These are phyloP conservation scores for Pandemis cinnamomeana DNA, from an alignment of 2,888 invertebrate species.

Conservation along the genomic window DNA sequence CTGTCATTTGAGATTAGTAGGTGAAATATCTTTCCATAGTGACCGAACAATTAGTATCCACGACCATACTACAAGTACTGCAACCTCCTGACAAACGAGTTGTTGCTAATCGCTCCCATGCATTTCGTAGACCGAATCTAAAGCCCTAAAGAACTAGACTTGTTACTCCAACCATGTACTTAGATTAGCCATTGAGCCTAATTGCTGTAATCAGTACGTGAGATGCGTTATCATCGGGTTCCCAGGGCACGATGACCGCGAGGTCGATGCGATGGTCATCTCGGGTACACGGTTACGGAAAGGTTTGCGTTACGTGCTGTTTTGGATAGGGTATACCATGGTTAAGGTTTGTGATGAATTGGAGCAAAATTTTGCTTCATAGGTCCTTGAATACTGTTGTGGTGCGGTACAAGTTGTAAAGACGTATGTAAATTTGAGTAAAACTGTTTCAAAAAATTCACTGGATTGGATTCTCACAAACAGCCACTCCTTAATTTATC, in stretches of 20 bases:
- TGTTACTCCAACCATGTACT: not conserved
- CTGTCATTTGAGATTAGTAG: no score
- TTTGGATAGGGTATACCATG: not conserved
- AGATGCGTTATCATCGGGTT: slow-evolving; percentile 77
- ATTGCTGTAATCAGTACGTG: slow-evolving; percentile 75
- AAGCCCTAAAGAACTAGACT: slow-evolving; percentile 4
- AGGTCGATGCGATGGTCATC: slow-evolving; percentile 79
- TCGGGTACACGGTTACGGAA: slow-evolving; percentile 45
- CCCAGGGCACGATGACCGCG: slow-evolving; percentile 80
- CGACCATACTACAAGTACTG: not conserved
- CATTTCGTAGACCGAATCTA: not conserved
- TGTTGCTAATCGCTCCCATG: not conserved
- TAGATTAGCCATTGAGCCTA: slow-evolving; percentile 37
- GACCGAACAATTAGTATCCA: no score
- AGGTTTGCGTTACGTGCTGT: slow-evolving; percentile 9
- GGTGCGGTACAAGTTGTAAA: no score
- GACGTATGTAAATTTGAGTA: no score
- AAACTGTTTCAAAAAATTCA: no score
- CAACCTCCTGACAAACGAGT: not conserved
- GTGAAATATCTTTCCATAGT: no score
- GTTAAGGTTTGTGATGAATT: not conserved
- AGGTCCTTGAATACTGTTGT: not conserved
- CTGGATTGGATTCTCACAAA: no score
- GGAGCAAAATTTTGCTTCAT: not conserved
- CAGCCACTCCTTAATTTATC: no score